Evolutionary conservation across 2,888 invertebrate species (phyloP), one percentile per base, ranked within the genome.

Genomic region (Lepetodrilus schrolli): DNA sequence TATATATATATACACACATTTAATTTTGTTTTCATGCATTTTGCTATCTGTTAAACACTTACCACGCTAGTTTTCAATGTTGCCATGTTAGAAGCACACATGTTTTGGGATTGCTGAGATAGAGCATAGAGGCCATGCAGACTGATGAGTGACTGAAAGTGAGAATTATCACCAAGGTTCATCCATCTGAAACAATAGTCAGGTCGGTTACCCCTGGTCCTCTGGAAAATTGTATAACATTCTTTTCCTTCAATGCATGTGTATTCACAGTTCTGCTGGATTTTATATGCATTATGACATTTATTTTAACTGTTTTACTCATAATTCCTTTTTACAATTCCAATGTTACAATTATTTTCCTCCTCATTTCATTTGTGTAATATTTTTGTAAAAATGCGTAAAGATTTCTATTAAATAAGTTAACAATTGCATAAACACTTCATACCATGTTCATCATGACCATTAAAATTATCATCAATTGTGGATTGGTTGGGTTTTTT

Each of bases 191-290:
- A 58, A 58, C 34, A 58, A 58, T 58, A 58, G 34, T n/a, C 30
- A 58, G n/a, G 58, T 58, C 34, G 26, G 58, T 58, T 58, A 34
- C 58, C n/a, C 7, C 58, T 13, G 26, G 58, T 58, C 58, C 58
- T 30, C 17, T 58, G 26, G 13, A 17, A 58, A 58, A n/a, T n/a
- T n/a, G n/a, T n/a, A n/a, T n/a, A n/a, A n/a, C n/a, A n/a, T n/a
- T n/a, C n/a, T n/a, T n/a, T n/a, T n/a, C n/a, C n/a, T n/a, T n/a
- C n/a, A n/a, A n/a, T n/a, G n/a, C n/a, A n/a, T n/a, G n/a, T n/a
- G n/a, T n/a, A n/a, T n/a, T n/a, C n/a, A n/a, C n/a, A n/a, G n/a
- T n/a, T n/a, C n/a, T n/a, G n/a, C n/a, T n/a, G n/a, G n/a, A n/a
- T n/a, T n/a, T n/a, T n/a, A n/a, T n/a, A n/a, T n/a, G n/a, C n/a